Evolutionary conservation across 2,113 vertebrate species (phyloP).

Genomic region (Apodemus sylvaticus): DNA sequence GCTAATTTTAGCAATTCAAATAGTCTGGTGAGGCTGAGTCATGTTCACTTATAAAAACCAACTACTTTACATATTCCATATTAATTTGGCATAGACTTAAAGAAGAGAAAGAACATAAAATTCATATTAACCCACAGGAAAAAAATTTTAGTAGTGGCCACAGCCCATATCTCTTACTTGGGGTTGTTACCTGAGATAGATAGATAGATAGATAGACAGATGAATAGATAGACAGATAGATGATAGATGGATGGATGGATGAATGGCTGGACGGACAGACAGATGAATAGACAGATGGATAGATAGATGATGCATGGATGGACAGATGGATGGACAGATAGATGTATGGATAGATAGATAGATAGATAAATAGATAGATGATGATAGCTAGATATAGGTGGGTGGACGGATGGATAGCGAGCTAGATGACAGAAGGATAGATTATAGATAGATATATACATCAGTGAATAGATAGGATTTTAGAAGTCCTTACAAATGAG

Average conservation of each 20-base stretch:
- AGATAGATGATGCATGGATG: too few relatives aligned
- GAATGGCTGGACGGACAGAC: too few relatives aligned
- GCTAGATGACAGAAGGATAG: too few relatives aligned
- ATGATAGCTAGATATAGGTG: too few relatives aligned
- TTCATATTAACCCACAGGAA: neutral
- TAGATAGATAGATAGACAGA: neutral
- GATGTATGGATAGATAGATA: too few relatives aligned
- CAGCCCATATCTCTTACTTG: neutral
- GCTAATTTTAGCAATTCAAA: constrained; percentile 27
- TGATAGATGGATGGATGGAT: too few relatives aligned
- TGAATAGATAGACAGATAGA: too few relatives aligned
- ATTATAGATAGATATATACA: neutral
- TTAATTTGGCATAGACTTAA: neutral
- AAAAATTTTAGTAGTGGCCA: neutral
- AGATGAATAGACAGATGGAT: too few relatives aligned
- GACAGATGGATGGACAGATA: too few relatives aligned
- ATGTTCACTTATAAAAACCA: constrained; percentile 32
- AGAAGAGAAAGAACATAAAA: constrained; percentile 13
- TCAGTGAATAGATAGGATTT: neutral
- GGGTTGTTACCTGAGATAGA: neutral
- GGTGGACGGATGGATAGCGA: too few relatives aligned
- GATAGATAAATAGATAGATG: too few relatives aligned
- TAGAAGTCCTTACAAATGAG: neutral
- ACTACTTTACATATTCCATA: neutral
- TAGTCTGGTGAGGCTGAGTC: constrained; percentile 35